These are phyloP conservation scores for Nannospalax galili DNA, from an alignment of 2,113 vertebrate species.

Conservation along the genomic window DNA sequence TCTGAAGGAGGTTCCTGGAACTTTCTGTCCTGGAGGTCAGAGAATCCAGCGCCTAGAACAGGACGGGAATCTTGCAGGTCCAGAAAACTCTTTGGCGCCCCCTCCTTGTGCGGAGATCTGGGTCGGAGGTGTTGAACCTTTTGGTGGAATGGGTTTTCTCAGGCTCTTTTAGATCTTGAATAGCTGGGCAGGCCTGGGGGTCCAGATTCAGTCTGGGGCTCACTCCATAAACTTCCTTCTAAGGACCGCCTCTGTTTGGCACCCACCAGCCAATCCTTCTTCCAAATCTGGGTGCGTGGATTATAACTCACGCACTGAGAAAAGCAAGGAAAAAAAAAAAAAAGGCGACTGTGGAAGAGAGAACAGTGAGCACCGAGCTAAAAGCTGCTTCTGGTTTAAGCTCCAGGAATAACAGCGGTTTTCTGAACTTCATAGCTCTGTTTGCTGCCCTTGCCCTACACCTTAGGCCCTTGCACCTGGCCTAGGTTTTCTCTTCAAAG, in stretches of 20 bases:
- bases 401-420: background rate
- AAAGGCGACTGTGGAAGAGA: background rate
- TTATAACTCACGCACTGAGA: background rate
- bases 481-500: background rate
- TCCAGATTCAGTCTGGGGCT: background rate
- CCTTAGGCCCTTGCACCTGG: background rate
- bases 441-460: background rate
- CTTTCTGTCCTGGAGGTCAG: background rate
- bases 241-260: background rate
- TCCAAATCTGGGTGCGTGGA: background rate
- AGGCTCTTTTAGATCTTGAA: background rate
- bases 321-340: background rate
- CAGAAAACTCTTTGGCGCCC: background rate
- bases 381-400: background rate
- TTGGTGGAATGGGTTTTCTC: background rate
- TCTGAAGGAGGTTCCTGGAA: background rate
- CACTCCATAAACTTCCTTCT: background rate
- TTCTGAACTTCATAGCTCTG: background rate
- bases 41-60: background rate
- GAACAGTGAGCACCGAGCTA: background rate
- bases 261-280: background rate
- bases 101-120: background rate
- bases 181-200: background rate
- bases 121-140: background rate
- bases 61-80: background rate